Conservation (phyloP, 23 tunicate species). For the Halocynthia roretzi region DNA sequence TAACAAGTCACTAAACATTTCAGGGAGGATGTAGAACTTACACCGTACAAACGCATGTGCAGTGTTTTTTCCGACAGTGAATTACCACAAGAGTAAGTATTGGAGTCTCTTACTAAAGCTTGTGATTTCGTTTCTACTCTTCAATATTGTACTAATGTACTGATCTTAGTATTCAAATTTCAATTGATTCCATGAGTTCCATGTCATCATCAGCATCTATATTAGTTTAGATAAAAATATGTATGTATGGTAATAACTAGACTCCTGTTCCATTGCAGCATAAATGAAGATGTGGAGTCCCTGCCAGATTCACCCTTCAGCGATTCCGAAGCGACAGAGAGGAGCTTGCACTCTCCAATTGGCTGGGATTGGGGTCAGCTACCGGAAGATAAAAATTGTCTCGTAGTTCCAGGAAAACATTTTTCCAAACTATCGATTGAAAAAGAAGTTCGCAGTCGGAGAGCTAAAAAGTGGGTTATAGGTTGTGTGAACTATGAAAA, state of each 20-base stretch:
- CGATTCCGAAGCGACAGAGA: constrained; percentile 56
- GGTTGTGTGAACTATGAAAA: too few relatives aligned
- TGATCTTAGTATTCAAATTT: too few relatives aligned
- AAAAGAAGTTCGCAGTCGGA: neutral
- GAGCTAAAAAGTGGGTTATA: too few relatives aligned
- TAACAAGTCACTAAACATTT: neutral
- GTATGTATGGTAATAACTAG: too few relatives aligned
- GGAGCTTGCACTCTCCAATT: constrained; percentile 5
- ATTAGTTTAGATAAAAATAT: too few relatives aligned
- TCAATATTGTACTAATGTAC: too few relatives aligned
- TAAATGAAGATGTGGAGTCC: neutral
- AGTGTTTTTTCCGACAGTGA: constrained; percentile 83
- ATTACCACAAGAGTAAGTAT: constrained; percentile 27
- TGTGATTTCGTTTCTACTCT: neutral
- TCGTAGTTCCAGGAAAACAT: neutral
- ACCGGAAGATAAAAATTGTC: constrained; percentile 33
- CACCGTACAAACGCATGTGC: constrained; percentile 26
- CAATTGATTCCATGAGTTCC: neutral
- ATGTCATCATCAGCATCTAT: neutral
- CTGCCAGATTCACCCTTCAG: constrained; percentile 39
- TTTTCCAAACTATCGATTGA: constrained; percentile 6
- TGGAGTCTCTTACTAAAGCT: neutral
- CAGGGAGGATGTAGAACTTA: constrained; percentile 21
- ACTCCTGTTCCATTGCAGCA: neutral
- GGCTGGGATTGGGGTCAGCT: constrained; percentile 89